Evolutionary conservation across 2,113 vertebrate genomes (phyloP), one percentile per base, ranked within the genome.

Genomic region (Ammodramus savannarum): DNA sequence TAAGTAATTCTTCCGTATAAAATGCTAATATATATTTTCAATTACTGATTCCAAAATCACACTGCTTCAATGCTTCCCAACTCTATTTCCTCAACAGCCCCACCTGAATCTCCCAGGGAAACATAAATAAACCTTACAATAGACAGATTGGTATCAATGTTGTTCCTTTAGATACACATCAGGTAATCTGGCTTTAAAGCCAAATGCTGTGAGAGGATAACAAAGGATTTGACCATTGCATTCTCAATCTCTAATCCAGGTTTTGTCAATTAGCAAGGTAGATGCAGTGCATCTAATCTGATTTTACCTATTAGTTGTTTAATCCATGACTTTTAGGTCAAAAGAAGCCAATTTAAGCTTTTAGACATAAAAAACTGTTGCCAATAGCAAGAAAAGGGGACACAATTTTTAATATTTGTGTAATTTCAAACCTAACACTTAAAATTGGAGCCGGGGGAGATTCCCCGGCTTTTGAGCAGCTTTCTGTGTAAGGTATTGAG

Each of bases 401-500:
- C 10, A 22, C 1, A 22, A 1, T 65, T 87, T 52, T 11, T 27
- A n/a, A 15, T 38, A 55, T 61, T 71, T 92, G 8, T 1, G 1
- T 61, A 1, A 41, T 80, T 72, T 87, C 25, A 74, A 87, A 63
- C 9, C 4, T 62, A 11, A 32, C 2, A 1, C 6, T 73, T 61
- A 21, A 77, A 32, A 43, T 12, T 16, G 16, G 25, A 10, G 18
- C 1, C 1, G 4, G 2, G 2, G 1, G 7, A 18, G 27, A 15
- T 5, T 73, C 11, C 54, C 29, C 2, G n/a, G n/a, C n/a, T n/a
- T n/a, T 4, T 76, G 17, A 55, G 10, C 16, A 43, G 8, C 34
- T 76, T 85, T 59, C 19, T 7, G 1, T 36, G 5, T 38, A 29
- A 41, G 13, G 13, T 31, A 15, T 10, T 54, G 44, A 46, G 19